These are phyloP conservation scores for Cataglyphis hispanica DNA, from an alignment of 1,140 invertebrate genomes.

Conservation along the genomic window DNA sequence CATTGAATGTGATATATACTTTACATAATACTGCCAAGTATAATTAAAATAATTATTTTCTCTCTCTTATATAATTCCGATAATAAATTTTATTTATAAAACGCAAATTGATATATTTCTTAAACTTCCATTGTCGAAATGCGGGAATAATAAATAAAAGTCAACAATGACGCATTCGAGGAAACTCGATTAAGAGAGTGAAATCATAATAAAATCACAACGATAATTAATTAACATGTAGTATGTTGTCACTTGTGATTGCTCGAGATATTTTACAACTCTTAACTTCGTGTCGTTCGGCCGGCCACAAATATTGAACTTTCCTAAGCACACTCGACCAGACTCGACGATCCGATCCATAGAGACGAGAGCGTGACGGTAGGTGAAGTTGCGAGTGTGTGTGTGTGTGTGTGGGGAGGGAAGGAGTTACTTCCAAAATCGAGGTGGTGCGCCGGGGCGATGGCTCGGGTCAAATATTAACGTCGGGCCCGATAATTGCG, in stretches of 20 bases:
- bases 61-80: no score
- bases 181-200: no score
- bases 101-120: background rate
- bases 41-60: no score
- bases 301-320: constrained; percentile 56
- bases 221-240: constrained; percentile 32
- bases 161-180: no score
- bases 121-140: no score
- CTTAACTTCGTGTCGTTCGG: constrained; percentile 31
- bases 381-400: constrained; percentile 38
- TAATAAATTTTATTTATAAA: background rate
- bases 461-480: constrained; percentile 85
- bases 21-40: background rate
- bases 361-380: constrained; percentile 54
- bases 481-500: constrained; percentile 85
- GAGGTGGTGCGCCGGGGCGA: constrained; percentile 67
- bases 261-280: constrained; percentile 34
- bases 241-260: background rate
- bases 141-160: no score
- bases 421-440: constrained; percentile 53
- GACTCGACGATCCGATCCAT: constrained; percentile 46
- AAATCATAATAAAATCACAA: constrained; percentile 2
- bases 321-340: constrained; percentile 41
- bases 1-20: background rate
- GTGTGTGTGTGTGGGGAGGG: background rate